Conservation (phyloP, 2,797 vertebrate genomes). For the Staurois parvus region DNA sequence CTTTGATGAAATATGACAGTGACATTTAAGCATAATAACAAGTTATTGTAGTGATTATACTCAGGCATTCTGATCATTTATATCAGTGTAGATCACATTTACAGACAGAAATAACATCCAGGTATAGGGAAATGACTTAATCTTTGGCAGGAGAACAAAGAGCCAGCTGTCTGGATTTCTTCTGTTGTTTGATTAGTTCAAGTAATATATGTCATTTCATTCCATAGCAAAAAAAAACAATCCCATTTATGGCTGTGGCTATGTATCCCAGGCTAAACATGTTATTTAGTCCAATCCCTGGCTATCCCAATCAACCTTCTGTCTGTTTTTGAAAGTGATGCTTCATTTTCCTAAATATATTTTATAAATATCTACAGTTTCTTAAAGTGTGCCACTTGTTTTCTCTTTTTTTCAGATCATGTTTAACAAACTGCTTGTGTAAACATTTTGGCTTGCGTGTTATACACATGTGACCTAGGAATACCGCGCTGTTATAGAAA, state of each 20-base stretch:
- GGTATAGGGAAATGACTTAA: not conserved
- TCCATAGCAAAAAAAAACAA: not conserved
- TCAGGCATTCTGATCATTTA: not conserved
- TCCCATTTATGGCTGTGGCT: not conserved
- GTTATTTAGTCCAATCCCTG: not conserved
- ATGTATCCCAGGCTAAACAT: not conserved
- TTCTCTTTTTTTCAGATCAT: no score
- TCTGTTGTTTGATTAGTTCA: not conserved
- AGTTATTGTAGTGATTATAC: not conserved
- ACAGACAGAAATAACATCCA: not conserved
- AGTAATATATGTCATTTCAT: not conserved
- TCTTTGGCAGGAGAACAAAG: constrained; percentile 15
- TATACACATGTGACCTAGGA: no score
- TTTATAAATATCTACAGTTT: not conserved
- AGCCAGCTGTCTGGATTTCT: not conserved
- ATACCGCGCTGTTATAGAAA: no score
- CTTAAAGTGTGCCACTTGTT: not conserved
- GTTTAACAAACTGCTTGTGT: no score
- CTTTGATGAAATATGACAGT: no score
- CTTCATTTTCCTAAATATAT: no score
- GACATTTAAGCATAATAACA: no score
- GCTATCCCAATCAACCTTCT: not conserved
- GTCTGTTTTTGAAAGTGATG: not conserved
- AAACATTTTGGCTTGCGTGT: no score
- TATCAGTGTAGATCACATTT: not conserved